Evolutionary conservation across 2,888 invertebrate species (phyloP), one percentile per base, ranked within the genome.

Genomic region (Thelaira solivaga): DNA sequence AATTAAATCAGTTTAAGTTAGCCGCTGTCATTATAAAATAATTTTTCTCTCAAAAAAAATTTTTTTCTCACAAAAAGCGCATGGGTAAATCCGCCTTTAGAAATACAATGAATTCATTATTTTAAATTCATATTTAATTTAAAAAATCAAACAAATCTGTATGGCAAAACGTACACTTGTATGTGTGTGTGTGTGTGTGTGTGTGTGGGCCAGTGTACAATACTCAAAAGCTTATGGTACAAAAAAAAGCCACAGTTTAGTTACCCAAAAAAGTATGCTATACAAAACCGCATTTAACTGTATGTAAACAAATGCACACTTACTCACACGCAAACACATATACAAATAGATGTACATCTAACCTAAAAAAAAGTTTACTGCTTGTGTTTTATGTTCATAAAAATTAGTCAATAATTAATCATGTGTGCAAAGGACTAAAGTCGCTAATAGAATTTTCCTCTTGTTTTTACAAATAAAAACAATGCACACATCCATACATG

Each of bases 371-470:
- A 39, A 10, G 43, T 61, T 49, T 26, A 36, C 34, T 68, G 16
- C 64, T 55, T 65, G 73, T 72, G 65, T 51, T 76, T 78, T 74
- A 74, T 74, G 78, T 78, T 78, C 78, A 74, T 71, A 85, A 82
- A 87, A 87, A 87, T 87, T 86, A 84, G 83, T 88, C 83, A 88
- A 88, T 88, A 86, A 88, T 88, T 88, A 85, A 88, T 83, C 83
- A 84, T 83, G 84, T 84, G 83, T 82, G 82, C 80, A 80, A 82
- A 81, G 81, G 84, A 82, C 85, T 83, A 83, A 83, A 82, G 82
- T 83, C 82, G 81, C 82, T 81, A 82, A 82, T 80, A 84, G 83
- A 84, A 83, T 83, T 84, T 83, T 80, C 80, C 74, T 61, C 36
- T 67, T 75, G 67, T 67, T 75, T 53, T 55, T 45, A 47, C 45